Conservation (phyloP, 2,113 vertebrate species). For the Hypomesus transpacificus region DNA sequence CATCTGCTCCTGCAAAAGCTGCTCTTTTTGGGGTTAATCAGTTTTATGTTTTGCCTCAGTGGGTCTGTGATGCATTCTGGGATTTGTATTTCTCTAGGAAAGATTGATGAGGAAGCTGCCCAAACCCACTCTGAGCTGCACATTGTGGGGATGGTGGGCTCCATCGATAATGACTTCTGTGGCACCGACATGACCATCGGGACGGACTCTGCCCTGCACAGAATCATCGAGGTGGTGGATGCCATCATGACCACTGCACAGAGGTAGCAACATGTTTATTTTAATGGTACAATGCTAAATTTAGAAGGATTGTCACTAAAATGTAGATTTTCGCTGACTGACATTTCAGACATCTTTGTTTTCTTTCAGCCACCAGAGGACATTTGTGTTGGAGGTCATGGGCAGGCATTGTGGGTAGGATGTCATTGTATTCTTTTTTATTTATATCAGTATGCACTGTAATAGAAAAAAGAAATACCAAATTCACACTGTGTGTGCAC, state of each 20-base stretch:
- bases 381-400: constrained; percentile 84
- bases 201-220: constrained; percentile 92
- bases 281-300: too few relatives aligned
- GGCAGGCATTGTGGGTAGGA: constrained; percentile 94
- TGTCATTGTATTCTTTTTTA: background rate
- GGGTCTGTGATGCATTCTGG: background rate
- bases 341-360: background rate
- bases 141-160: constrained; percentile 97
- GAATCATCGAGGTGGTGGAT: constrained; percentile 96
- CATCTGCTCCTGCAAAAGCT: too few relatives aligned
- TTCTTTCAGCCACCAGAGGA: constrained; percentile 73
- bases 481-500: background rate
- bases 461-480: background rate
- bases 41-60: background rate
- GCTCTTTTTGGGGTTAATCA: background rate
- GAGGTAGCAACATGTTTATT: constrained; percentile 71
- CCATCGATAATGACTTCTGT: constrained; percentile 98
- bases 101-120: constrained; percentile 75
- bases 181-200: constrained; percentile 99
- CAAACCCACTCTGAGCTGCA: constrained; percentile 82
- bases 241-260: constrained; percentile 99
- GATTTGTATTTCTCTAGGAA: constrained; percentile 61
- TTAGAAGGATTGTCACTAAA: too few relatives aligned
- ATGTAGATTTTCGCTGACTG: background rate
- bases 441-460: background rate